Percentiles rank a stretch among this genome's conserved stretches.
Evolutionary conservation across 2,888 invertebrate species (phyloP).

Genomic region (Lamellibrachia columna): DNA sequence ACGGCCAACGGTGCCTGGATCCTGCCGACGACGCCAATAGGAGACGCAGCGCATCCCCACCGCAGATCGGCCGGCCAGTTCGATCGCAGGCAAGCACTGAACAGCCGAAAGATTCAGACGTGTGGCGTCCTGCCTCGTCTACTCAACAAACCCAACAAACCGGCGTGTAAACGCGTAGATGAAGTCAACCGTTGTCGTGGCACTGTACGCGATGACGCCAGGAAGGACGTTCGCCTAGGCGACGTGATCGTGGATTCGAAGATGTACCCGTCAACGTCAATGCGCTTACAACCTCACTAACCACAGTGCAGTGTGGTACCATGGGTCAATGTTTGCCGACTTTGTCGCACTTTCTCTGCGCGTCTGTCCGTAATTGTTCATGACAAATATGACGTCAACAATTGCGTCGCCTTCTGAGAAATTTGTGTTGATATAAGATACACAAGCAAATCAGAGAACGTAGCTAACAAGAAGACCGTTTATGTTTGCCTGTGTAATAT

Average conservation of each 20-base stretch:
- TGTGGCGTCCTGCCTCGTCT: neutral
- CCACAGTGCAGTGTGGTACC: neutral
- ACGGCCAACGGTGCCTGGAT: neutral
- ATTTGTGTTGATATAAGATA: neutral
- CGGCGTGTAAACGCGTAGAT: neutral
- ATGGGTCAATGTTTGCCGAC: neutral
- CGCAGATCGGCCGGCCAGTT: neutral
- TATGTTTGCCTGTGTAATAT: too few relatives aligned
- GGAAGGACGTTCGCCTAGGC: neutral
- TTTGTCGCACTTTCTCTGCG: neutral
- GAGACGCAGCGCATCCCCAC: neutral
- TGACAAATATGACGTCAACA: neutral
- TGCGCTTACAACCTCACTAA: neutral
- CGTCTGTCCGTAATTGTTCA: neutral
- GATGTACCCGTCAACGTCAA: neutral
- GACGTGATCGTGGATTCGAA: neutral
- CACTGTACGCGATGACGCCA: neutral
- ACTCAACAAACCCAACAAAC: neutral
- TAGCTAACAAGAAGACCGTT: too few relatives aligned
- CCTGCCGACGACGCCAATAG: neutral
- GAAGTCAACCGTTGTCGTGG: neutral
- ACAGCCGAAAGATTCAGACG: neutral
- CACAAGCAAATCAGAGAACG: too few relatives aligned
- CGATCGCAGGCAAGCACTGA: neutral
- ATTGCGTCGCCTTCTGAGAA: neutral